Percentiles rank a stretch among this genome's conserved stretches.
Evolutionary conservation across 2,113 vertebrate genomes (phyloP).

Genomic region (Ailuropoda melanoleuca): DNA sequence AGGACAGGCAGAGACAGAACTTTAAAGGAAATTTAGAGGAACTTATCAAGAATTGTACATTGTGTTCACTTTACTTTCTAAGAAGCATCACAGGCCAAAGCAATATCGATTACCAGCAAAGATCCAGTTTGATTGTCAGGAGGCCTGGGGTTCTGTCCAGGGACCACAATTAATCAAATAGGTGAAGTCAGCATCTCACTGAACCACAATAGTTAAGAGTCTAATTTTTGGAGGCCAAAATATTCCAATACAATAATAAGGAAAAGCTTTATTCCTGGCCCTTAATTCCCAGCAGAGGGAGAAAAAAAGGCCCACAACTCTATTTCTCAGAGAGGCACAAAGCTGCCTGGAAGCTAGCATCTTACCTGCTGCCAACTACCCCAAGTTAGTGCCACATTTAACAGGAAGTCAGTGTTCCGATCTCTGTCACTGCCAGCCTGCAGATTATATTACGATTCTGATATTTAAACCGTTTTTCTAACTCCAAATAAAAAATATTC

Average conservation of each 20-base stretch:
- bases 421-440: neutral
- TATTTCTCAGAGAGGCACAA: neutral
- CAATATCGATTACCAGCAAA: neutral
- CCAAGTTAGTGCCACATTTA: neutral
- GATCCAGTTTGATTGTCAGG: neutral
- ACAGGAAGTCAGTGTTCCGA: neutral
- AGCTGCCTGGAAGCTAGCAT: neutral
- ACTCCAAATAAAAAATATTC: neutral
- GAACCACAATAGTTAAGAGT: neutral
- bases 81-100: neutral
- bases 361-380: neutral
- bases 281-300: neutral
- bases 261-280: neutral
- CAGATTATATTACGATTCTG: neutral
- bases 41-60: neutral
- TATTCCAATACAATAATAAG: neutral
- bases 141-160: neutral
- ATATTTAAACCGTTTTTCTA: neutral
- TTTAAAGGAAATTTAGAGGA: neutral
- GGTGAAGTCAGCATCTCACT: neutral
- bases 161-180: neutral
- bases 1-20: neutral
- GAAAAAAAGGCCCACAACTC: neutral
- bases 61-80: neutral
- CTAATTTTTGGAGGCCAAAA: neutral